Conservation (phyloP, 2,113 vertebrate genomes). For the Colius striatus region DNA sequence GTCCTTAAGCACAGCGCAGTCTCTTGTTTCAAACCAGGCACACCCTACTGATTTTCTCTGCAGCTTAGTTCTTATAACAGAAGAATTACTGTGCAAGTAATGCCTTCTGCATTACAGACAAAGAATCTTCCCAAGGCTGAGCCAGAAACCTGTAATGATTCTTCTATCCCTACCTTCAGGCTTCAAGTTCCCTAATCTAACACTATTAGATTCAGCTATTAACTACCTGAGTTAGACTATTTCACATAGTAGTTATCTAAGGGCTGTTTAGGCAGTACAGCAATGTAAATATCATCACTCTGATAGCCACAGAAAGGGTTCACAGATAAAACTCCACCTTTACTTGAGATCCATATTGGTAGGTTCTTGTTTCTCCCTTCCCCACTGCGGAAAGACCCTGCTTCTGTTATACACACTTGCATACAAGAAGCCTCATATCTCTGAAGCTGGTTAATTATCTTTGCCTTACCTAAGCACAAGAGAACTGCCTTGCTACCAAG, state of each 20-base stretch:
- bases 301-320: background rate
- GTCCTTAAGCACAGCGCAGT: background rate
- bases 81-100: background rate
- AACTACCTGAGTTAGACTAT: background rate
- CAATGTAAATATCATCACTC: background rate
- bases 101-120: background rate
- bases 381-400: background rate
- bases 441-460: background rate
- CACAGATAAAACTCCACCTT: background rate
- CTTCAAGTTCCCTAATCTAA: background rate
- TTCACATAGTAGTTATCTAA: background rate
- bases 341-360: background rate
- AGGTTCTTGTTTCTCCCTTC: background rate
- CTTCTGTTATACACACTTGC: background rate
- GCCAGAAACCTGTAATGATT: background rate
- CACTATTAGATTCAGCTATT: background rate
- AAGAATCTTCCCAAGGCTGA: background rate
- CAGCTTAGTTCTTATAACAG: background rate
- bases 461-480: background rate
- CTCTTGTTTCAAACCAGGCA: background rate
- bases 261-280: background rate
- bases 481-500: background rate
- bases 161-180: background rate
- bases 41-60: background rate
- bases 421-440: accelerated